These are phyloP conservation scores for Eueides isabella DNA, from an alignment of 1,140 invertebrate genomes.

Conservation along the genomic window DNA sequence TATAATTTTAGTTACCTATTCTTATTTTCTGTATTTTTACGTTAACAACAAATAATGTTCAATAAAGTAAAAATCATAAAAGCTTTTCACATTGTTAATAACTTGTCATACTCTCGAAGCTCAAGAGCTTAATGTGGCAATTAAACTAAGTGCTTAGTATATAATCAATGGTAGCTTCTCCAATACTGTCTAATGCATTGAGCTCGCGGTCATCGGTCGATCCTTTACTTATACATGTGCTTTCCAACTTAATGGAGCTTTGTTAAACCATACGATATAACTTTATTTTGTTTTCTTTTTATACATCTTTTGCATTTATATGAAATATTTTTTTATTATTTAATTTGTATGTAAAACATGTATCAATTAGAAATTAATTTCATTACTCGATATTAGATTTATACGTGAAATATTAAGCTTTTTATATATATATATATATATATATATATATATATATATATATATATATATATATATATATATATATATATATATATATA, in stretches of 20 bases:
- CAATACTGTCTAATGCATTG: slow-evolving; percentile 15
- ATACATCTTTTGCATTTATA: too few relatives aligned
- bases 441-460: too few relatives aligned
- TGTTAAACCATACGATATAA: background rate
- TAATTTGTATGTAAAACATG: too few relatives aligned
- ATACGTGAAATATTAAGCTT: background rate
- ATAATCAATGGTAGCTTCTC: slow-evolving; percentile 16
- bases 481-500: too few relatives aligned
- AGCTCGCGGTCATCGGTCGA: slow-evolving; percentile 5
- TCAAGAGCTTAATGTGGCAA: slow-evolving; percentile 16
- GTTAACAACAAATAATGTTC: too few relatives aligned
- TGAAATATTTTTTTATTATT: too few relatives aligned
- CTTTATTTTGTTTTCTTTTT: background rate
- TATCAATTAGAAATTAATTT: too few relatives aligned
- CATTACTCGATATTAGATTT: background rate
- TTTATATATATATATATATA: too few relatives aligned
- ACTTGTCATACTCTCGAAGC: background rate
- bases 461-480: too few relatives aligned
- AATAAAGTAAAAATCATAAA: background rate
- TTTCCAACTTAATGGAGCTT: background rate
- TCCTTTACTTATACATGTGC: background rate
- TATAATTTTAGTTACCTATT: too few relatives aligned
- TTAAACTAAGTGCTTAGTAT: slow-evolving; percentile 20
- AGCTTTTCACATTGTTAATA: background rate
- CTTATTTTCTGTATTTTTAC: too few relatives aligned